Evolutionary conservation across 2,113 vertebrate species (phyloP).

Genomic region (Tachysurus vachellii): DNA sequence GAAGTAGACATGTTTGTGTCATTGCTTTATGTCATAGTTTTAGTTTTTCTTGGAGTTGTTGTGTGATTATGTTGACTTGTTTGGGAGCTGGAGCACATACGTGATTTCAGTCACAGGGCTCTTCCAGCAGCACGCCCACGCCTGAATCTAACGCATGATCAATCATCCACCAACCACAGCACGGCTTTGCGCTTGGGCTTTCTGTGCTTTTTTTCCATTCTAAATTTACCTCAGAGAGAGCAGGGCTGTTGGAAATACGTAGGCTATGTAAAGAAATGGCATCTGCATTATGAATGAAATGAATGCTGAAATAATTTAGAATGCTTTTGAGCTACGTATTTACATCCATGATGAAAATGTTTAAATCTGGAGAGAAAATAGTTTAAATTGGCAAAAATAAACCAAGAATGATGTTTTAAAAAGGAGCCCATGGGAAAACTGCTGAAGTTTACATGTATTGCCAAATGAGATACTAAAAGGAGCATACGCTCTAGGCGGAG

Average conservation of each 20-base stretch:
- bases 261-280: not conserved
- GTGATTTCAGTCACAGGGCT: slow-evolving; percentile 25
- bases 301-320: not conserved
- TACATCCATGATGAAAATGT: not conserved
- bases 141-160: slow-evolving; percentile 15
- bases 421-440: not conserved
- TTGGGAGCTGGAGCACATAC: not conserved
- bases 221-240: slow-evolving; percentile 35
- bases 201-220: slow-evolving; percentile 15
- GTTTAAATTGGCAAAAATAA: not conserved
- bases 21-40: not conserved
- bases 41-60: not conserved
- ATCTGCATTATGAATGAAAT: not conserved
- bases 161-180: slow-evolving; percentile 10
- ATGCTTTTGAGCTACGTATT: not conserved
- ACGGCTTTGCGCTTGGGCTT: not conserved
- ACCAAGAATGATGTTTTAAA: not conserved
- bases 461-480: slow-evolving; percentile 36
- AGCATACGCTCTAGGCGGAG: slow-evolving; percentile 39
- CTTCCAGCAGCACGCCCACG: slow-evolving; percentile 35
- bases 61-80: not conserved
- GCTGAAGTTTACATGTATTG: slow-evolving; percentile 2
- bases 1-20: not conserved
- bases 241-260: not conserved
- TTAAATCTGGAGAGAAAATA: not conserved